Evolutionary conservation across 2,113 vertebrate species (phyloP).

Genomic region (Boleophthalmus pectinirostris): DNA sequence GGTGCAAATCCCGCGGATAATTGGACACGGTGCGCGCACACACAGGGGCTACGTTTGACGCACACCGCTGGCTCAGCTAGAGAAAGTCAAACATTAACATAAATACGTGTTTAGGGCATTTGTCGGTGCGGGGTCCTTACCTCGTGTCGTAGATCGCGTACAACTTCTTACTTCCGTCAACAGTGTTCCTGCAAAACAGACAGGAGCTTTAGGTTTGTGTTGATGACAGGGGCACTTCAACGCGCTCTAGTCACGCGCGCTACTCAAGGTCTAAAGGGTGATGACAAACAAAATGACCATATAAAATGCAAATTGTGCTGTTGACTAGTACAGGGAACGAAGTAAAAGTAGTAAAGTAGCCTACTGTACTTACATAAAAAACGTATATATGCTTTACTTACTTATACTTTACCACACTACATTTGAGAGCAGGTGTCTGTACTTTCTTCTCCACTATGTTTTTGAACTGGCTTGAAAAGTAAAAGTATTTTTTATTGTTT

Average conservation of each 20-base stretch:
- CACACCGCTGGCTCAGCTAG: neutral
- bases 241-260: too few relatives aligned
- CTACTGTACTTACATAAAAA: too few relatives aligned
- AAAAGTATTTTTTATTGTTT: too few relatives aligned
- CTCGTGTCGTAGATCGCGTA: constrained; percentile 93
- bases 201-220: constrained; percentile 36
- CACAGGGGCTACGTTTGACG: neutral
- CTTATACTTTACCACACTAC: too few relatives aligned
- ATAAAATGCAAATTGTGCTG: neutral
- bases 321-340: neutral
- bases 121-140: constrained; percentile 66
- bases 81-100: neutral
- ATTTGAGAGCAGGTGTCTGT: too few relatives aligned
- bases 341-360: too few relatives aligned
- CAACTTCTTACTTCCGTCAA: constrained; percentile 91
- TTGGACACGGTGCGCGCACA: constrained; percentile 1
- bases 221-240: neutral
- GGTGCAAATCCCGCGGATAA: neutral
- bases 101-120: neutral
- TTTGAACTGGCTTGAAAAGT: too few relatives aligned
- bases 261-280: neutral
- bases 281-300: neutral
- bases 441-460: too few relatives aligned
- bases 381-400: too few relatives aligned
- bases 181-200: constrained; percentile 87